These are phyloP conservation scores for Syrrhaptes paradoxus DNA, from an alignment of 2,113 vertebrate genomes.

Conservation along the genomic window DNA sequence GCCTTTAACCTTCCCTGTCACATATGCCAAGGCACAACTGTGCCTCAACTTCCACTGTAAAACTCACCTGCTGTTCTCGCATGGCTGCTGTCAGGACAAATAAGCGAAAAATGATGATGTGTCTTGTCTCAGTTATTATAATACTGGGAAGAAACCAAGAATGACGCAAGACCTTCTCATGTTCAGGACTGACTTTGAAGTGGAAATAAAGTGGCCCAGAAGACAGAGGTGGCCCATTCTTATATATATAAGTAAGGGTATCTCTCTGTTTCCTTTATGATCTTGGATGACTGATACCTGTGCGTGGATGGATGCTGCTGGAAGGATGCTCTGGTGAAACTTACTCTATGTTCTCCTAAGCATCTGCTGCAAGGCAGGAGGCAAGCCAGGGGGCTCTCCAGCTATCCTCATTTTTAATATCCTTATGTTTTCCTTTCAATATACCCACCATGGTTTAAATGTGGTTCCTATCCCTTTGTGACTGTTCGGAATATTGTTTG, in stretches of 20 bases:
- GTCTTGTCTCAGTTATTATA: neutral
- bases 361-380: neutral
- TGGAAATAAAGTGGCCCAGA: neutral
- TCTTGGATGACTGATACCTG: neutral
- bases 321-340: neutral
- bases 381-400: neutral
- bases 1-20: conserved; percentile 31
- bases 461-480: neutral
- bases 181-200: neutral
- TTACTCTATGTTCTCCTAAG: neutral
- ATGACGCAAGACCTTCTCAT: neutral
- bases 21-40: neutral
- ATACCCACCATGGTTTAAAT: neutral
- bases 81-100: neutral
- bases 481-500: neutral
- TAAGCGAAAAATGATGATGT: neutral
- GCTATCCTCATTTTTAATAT: neutral
- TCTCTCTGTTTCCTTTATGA: neutral
- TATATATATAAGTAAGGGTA: neutral
- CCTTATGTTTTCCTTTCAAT: neutral
- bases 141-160: neutral
- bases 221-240: neutral
- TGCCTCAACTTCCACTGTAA: neutral
- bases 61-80: conserved; percentile 18
- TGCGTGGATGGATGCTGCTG: neutral